A percentile compares a stretch with the other conserved stretches of the same genome.
Conservation (phyloP, 1,140 invertebrate genomes). For the Drosophila pruinosa region DNA sequence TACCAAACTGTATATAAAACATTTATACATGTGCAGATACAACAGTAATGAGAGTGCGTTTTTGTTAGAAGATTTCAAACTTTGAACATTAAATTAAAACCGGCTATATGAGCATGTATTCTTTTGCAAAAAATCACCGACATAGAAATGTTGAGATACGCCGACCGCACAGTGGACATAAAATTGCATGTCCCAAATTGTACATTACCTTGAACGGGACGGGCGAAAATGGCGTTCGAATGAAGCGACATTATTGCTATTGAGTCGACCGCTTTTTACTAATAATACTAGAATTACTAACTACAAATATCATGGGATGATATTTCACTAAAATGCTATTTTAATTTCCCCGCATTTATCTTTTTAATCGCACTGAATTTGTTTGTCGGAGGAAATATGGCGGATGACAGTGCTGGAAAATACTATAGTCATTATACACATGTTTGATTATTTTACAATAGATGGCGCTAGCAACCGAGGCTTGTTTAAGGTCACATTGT, state of each 20-base stretch:
- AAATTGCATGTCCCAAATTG: constrained; percentile 54
- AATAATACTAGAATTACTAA: not conserved
- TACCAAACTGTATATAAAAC: constrained; percentile 28
- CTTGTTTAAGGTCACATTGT: constrained; percentile 50
- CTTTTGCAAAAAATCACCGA: constrained; percentile 18
- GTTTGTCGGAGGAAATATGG: constrained; percentile 79
- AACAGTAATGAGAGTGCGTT: not conserved
- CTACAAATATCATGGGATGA: not conserved
- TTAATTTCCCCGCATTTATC: constrained; percentile 48
- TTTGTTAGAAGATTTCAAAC: not conserved
- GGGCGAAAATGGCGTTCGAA: constrained; percentile 46
- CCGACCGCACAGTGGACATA: constrained; percentile 32
- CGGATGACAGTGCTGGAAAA: constrained; percentile 65
- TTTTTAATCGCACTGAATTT: constrained; percentile 62
- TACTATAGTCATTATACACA: not conserved
- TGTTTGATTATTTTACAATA: constrained; percentile 8
- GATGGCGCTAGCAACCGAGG: constrained; percentile 22
- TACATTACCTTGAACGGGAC: constrained; percentile 62
- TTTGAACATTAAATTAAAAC: not conserved
- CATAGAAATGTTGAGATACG: constrained; percentile 3
- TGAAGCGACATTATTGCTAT: constrained; percentile 28
- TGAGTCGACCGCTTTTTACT: constrained; percentile 8
- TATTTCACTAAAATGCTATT: constrained; percentile 37
- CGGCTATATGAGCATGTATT: not conserved
- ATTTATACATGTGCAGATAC: constrained; percentile 20